Evolutionary conservation across 2,797 vertebrate genomes (phyloP), one percentile per base, ranked within the genome.

Genomic region (Podarcis siculus): DNA sequence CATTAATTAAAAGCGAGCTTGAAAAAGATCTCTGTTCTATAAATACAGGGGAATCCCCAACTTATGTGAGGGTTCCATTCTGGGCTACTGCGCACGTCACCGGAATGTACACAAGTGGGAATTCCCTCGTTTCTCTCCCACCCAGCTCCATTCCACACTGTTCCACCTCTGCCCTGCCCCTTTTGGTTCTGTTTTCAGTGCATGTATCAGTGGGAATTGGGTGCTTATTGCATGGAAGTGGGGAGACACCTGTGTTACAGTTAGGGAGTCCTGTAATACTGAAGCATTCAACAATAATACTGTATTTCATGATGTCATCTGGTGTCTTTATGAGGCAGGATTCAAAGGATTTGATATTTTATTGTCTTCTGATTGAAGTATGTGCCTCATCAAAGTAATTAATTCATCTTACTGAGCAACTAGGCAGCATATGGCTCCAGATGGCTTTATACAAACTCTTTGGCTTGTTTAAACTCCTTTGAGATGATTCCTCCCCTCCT

Each of bases 361-460:
- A 23, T 86, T 90, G 78, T 77, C 82, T n/a, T 42, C 35, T 85
- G 86, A 27, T 69, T 82, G 86, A 71, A 84, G 23, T 9, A 32
- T 87, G 30, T 87, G 55, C 19, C 67, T 86, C 0, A 0, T 78
- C 49, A 82, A 55, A 37, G 30, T 85, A 85, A 92, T 89, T 89
- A 81, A 83, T 89, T 86, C 76, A 83, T 85, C 55, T 87, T 71
- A 17, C 76, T 21, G 64, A 90, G 45, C 72, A 84, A 73, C 13
- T 17, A 86, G 83, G 80, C 79, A 86, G 88, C 83, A 85, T 78
- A 61, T 21, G 39, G 6, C 1, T 90, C 72, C 86, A 89, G 49
- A 30, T 90, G 85, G 78, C 64, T 93, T 76, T 89, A 88, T 42
- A 37, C 75, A 82, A 82, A 61, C 12, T 85, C 66, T 87, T 89